Evolutionary conservation across 1,140 invertebrate species (phyloP).

Genomic region (Drosophila virilis): DNA sequence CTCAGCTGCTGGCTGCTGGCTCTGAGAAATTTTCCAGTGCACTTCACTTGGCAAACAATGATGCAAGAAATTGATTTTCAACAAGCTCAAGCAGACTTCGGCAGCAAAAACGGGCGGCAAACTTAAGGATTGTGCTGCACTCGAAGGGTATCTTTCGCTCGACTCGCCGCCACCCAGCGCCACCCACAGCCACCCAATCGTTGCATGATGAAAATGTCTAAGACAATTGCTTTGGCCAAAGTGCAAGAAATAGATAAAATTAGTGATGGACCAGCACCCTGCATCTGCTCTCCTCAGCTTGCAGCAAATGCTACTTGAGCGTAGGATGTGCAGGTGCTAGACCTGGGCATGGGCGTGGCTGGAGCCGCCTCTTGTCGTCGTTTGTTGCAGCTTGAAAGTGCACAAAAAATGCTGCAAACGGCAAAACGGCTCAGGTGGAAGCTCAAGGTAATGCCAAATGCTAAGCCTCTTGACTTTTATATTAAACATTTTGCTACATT

Average conservation of each 20-base stretch:
- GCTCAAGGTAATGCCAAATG: slow-evolving; percentile 38
- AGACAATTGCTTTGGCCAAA: slow-evolving; percentile 81
- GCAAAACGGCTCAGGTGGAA: slow-evolving; percentile 1
- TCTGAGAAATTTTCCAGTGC: slow-evolving; percentile 81
- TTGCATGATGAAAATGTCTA: slow-evolving; percentile 77
- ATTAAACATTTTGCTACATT: slow-evolving; percentile 52
- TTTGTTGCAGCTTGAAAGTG: slow-evolving; percentile 17
- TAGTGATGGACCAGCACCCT: slow-evolving; percentile 64
- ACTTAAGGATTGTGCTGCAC: slow-evolving; percentile 42
- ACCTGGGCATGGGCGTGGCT: neutral
- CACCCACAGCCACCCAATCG: neutral
- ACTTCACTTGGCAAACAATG: slow-evolving; percentile 83
- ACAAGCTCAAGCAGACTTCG: slow-evolving; percentile 68
- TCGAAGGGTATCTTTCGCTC: slow-evolving; percentile 39
- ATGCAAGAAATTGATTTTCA: slow-evolving; percentile 84
- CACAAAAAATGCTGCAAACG: slow-evolving; percentile 20
- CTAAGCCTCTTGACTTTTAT: slow-evolving; percentile 40
- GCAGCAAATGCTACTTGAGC: neutral
- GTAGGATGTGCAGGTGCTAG: too few species aligned
- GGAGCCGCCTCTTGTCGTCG: slow-evolving; percentile 29
- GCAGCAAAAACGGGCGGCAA: slow-evolving; percentile 25
- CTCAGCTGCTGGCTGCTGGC: slow-evolving; percentile 53
- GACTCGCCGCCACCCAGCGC: neutral
- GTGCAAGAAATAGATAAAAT: slow-evolving; percentile 83
- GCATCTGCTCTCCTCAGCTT: slow-evolving; percentile 16